Evolutionary conservation across 1,140 invertebrate genomes (phyloP).

Genomic region (Mercenaria mercenaria): DNA sequence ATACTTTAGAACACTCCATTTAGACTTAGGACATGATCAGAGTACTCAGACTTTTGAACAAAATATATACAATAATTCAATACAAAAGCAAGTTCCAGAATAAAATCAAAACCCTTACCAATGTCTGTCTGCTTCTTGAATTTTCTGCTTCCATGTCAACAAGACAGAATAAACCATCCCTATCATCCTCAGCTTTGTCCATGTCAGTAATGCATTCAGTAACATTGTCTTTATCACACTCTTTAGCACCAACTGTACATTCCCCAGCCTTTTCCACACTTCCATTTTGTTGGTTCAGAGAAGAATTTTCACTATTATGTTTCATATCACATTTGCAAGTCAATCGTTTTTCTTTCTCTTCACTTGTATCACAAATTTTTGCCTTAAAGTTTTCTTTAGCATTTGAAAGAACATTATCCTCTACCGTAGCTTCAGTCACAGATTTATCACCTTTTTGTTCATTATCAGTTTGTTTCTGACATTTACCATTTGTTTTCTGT

Average conservation of each 20-base stretch:
- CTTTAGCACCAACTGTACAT: not conserved
- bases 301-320: not conserved
- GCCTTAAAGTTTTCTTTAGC: not conserved
- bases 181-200: not conserved
- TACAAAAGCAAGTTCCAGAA: no score
- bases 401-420: not conserved
- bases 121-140: not conserved
- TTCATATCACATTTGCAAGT: not conserved
- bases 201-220: not conserved
- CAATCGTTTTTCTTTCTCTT: not conserved
- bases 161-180: not conserved
- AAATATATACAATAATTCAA: no score
- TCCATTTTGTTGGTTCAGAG: not conserved
- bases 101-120: not conserved
- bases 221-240: not conserved
- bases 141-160: constrained; percentile 19
- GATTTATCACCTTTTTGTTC: not conserved
- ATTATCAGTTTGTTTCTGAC: not conserved
- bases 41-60: no score
- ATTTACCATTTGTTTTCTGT: not conserved
- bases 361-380: not conserved
- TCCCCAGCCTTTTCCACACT: not conserved
- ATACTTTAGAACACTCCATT: no score
- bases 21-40: no score
- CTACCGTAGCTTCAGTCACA: not conserved